Base-by-base conservation (phyloP, 2,888 invertebrate genomes). In the Deilephila elpenor region DNA sequence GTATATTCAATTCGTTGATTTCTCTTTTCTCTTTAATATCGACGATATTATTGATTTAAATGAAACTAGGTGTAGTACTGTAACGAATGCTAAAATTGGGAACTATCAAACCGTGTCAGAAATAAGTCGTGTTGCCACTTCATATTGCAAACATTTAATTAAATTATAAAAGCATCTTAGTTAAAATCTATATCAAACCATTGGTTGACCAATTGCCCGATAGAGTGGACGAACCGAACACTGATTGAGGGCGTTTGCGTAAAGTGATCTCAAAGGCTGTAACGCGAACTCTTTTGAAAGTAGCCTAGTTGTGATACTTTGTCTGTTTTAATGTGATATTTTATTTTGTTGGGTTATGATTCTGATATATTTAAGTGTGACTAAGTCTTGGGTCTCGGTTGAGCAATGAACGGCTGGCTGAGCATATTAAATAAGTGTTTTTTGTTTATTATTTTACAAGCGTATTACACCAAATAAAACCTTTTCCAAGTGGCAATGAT, bases 271-370 rank as follows among this genome's bases (percentile, higher is more conserved):
- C 25, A n/a, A 11, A 51, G 67, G 44, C 20, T 67, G 67, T 67
- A 67, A 67, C 67, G 25, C 67, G 44, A 67, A 44, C 67, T 29
- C 51, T 67, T 67, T 67, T 51, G 67, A 67, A 67, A 67, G 67
- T 67, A 51, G 14, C 67, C 67, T 67, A 7, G 25, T 14, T 44
- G 44, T 56, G 19, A 6, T n/a, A 19, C 25, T 44, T 67, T 25
- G 11, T 51, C 29, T 51, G 25, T 17, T n/a, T 67, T 25, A 25
- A 25, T 51, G 25, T 51, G 14, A 64, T 67, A 51, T 51, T 44
- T 67, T 1, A 29, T 14, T 67, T 17, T 20, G 5, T 51, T 67
- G 25, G 37, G 64, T 20, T 64, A 60, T 60, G 29, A 14, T 32
- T 14, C 11, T 60, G 29, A 11, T 44, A 11, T 20, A 11, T 8